Base-by-base conservation (phyloP, 2,113 vertebrate species). In the Phrynocephalus versicolor region DNA sequence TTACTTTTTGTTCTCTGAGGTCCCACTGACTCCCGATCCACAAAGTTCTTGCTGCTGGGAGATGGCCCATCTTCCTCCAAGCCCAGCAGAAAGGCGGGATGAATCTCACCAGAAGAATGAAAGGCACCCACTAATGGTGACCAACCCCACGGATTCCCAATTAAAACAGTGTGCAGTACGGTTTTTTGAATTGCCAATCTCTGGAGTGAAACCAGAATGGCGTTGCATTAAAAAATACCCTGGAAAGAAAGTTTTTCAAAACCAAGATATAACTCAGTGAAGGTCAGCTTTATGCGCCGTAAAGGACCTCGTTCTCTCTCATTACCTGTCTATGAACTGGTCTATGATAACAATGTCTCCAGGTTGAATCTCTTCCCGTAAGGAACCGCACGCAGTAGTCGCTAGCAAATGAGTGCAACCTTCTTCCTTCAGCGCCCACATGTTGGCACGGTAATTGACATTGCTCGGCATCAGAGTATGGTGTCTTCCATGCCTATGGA, bases 291-390 rank as follows among this genome's bases (percentile, higher is more conserved):
- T 37, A 51, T 16, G 45, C 3, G 51, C n/a, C 16, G 18, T 9
- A 15, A 4, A 3, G 45, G 15, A 45, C 14, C 25, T 45, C 13
- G 18, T 2, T 2, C 33, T 57, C 72, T 78, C 18, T 89, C 95
- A 19, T 92, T 83, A 98, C 98, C 98, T 96, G 95, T 99, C 99
- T 87, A 99, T 99, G 94, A 99, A 99, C 85, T 99, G 99, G 92
- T 99, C 98, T 1, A 99, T 95, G 62, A 99, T 95, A 88, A 99
- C 94, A 6, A 99, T 97, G 85, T 99, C 98, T 23, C 99, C 99
- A 0, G 99, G 98, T 51, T 98, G 98, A 93, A 99, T 98, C 92
- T 99, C 97, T 60, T 99, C 99, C 83, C 95, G 93, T 57, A 99
- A 95, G 0, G 99, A 99, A 21, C 99, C 99, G 30, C 99, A 99